Percentiles rank a stretch among this genome's conserved stretches.
Conservation (phyloP, 1,140 invertebrate genomes). For the Pristionchus pacificus region DNA sequence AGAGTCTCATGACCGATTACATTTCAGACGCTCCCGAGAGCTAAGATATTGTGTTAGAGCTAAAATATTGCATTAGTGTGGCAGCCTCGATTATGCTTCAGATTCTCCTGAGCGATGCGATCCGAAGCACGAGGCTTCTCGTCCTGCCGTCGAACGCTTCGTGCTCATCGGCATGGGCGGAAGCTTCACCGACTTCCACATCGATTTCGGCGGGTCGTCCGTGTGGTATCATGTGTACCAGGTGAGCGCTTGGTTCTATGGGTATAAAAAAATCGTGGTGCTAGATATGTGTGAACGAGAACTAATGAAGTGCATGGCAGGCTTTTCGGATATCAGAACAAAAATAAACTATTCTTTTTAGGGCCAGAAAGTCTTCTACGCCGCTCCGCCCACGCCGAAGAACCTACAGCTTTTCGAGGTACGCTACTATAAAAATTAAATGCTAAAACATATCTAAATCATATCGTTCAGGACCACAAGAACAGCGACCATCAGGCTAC, state of each 20-base stretch:
- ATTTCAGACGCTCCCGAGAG: no score
- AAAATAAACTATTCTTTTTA: constrained; percentile 38
- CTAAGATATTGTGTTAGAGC: no score
- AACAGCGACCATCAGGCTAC: no score
- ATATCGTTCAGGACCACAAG: no score
- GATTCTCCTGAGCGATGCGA: not conserved
- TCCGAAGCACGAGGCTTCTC: constrained; percentile 20
- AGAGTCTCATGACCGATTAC: no score
- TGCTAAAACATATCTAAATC: no score
- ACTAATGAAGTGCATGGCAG: no score
- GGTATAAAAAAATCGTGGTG: constrained; percentile 4
- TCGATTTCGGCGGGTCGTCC: constrained; percentile 87
- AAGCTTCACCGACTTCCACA: constrained; percentile 88
- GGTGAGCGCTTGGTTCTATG: constrained; percentile 60
- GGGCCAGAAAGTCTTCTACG: constrained; percentile 63
- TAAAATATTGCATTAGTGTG: no score
- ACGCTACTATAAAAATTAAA: no score
- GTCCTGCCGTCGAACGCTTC: constrained; percentile 81
- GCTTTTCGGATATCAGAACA: no score
- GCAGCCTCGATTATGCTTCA: no score
- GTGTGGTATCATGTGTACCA: constrained; percentile 89
- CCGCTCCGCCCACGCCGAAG: constrained; percentile 59
- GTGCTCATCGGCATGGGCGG: constrained; percentile 81
- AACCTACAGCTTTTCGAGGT: constrained; percentile 60
- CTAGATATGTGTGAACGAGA: no score